phyloP scores from a whole-genome alignment of 1,140 invertebrate genomes.

The Drosophila tsacasi region DNA sequence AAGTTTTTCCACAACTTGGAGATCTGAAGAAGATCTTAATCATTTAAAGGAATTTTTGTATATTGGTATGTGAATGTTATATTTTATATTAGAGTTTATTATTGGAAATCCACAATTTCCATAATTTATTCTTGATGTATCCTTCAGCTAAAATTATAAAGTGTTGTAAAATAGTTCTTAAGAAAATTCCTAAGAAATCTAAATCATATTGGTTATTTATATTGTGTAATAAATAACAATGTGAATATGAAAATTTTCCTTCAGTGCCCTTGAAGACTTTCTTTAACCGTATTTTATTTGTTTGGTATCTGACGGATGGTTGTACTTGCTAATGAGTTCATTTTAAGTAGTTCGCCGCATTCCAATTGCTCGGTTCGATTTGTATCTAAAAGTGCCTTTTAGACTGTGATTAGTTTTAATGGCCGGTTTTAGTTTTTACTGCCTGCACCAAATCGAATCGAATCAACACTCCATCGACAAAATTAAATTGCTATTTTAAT shows the following conservation, averaged over 20 bases:
- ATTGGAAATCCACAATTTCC: not conserved
- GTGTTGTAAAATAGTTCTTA: not conserved
- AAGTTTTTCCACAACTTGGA: no score
- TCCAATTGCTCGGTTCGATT: slow-evolving; percentile 73
- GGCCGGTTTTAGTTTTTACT: slow-evolving; percentile 56
- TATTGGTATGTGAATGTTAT: no score
- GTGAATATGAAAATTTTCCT: not conserved
- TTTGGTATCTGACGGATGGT: slow-evolving; percentile 30
- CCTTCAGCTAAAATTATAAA: not conserved
- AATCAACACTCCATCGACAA: slow-evolving; percentile 50
- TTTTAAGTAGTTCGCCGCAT: slow-evolving; percentile 76
- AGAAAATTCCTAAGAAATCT: not conserved
- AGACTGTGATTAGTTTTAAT: slow-evolving; percentile 80
- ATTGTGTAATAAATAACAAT: not conserved
- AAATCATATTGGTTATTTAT: not conserved
- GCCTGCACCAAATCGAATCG: slow-evolving; percentile 48
- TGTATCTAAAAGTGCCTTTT: slow-evolving; percentile 78
- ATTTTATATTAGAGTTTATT: not conserved
- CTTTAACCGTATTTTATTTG: slow-evolving; percentile 58
- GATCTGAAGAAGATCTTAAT: not conserved
- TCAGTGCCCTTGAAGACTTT: slow-evolving; percentile 55
- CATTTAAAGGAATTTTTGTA: not conserved
- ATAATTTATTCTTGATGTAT: not conserved
- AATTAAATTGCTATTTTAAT: slow-evolving; percentile 56
- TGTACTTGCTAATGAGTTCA: slow-evolving; percentile 71